Conservation (phyloP, 2,888 invertebrate species). For the Tiphia femorata region DNA sequence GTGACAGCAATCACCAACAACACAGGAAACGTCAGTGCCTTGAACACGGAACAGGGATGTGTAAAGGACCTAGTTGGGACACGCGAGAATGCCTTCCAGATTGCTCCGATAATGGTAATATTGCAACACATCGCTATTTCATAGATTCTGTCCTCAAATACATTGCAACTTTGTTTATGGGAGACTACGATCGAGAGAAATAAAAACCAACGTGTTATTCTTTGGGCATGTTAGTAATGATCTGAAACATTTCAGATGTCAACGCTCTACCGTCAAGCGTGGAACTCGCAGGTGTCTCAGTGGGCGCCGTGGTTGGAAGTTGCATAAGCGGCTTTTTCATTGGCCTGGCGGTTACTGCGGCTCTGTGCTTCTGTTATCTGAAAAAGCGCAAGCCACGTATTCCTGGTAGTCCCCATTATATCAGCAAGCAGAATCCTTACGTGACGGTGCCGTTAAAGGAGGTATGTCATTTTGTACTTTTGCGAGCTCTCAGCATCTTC, state of each 20-base stretch:
- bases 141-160: background rate
- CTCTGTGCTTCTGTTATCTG: constrained; percentile 70
- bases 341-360: constrained; percentile 66
- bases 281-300: constrained; percentile 67
- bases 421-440: constrained; percentile 86
- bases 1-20: constrained; percentile 77
- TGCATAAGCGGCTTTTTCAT: constrained; percentile 69
- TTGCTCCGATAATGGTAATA: constrained; percentile 60
- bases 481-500: too few species aligned
- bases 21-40: constrained; percentile 79
- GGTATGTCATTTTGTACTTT: too few species aligned
- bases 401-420: constrained; percentile 85
- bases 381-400: constrained; percentile 72
- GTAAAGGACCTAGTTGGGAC: constrained; percentile 79
- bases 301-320: constrained; percentile 70
- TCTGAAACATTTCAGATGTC: constrained; percentile 24
- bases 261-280: constrained; percentile 41
- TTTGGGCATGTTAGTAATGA: background rate
- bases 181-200: too few species aligned
- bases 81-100: constrained; percentile 74
- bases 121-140: background rate
- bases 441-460: constrained; percentile 87
- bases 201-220: background rate
- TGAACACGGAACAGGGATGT: constrained; percentile 73
- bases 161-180: background rate